These are phyloP conservation scores for Eolophus roseicapilla DNA, from an alignment of 2,113 vertebrate species.

Conservation along the genomic window DNA sequence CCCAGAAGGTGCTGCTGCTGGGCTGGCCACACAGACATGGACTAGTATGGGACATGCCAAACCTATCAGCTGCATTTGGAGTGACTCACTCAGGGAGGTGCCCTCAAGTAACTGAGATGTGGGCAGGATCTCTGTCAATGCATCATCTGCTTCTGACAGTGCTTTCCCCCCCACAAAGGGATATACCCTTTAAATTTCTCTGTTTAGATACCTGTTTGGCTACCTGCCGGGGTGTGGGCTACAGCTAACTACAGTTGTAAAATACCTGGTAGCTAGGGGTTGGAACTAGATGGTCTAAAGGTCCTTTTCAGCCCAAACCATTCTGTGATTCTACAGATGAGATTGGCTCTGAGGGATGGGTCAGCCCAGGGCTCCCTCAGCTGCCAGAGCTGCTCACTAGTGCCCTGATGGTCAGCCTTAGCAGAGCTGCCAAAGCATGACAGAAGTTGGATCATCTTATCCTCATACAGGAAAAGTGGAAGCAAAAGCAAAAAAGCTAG, in stretches of 20 bases:
- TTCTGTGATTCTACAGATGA: background rate
- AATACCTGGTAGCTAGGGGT: background rate
- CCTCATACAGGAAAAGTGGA: background rate
- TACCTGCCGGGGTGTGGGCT: background rate
- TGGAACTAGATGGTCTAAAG: background rate
- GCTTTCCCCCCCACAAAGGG: background rate
- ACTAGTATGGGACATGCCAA: background rate
- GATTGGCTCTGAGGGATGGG: background rate
- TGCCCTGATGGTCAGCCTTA: background rate
- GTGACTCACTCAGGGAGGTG: background rate
- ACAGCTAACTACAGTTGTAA: background rate
- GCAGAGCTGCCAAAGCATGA: background rate
- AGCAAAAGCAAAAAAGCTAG: background rate
- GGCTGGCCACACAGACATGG: background rate
- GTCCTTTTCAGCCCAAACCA: background rate
- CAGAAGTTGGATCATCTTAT: background rate
- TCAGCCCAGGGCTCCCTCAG: background rate
- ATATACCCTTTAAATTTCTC: background rate
- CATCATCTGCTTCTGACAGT: constrained; percentile 3
- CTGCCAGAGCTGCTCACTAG: background rate
- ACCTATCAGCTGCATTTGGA: background rate
- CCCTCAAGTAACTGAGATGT: background rate
- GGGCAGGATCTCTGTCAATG: background rate
- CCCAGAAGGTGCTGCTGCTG: background rate
- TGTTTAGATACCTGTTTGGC: background rate